Evolutionary conservation across 2,797 vertebrate genomes (phyloP), one percentile per base, ranked within the genome.

Genomic region (Thalassophryne amazonica): DNA sequence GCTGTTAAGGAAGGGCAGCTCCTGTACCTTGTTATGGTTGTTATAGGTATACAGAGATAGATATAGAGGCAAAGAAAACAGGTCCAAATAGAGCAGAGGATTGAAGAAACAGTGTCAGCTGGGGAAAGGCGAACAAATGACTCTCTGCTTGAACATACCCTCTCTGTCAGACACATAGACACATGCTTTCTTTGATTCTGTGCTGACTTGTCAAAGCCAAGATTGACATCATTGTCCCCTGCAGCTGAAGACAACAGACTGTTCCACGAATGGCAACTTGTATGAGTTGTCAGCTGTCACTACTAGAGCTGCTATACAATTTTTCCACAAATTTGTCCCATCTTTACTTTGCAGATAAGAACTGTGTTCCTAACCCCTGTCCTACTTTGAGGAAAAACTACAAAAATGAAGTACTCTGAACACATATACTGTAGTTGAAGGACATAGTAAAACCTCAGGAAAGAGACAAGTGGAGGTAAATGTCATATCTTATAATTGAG

Each of bases 181-280:
- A 58, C 55, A 59, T 39, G n/a, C 67, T 29, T 33, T 70, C 73
- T 80, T 62, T 75, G 69, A 49, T 41, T 69, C 34, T 43, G 55
- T 61, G 60, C 58, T 60, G 63, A 65, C 10, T 46, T 63, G 58
- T 67, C 48, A 4, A 4, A 57, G 32, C 17, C 45, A 40, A 30
- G 6, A 34, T 37, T 69, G 73, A 69, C 74, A 74, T 55, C 75
- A 68, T 53, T 27, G 33, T 52, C 35, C 36, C 14, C 18, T 7
- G 7, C 60, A 8, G 51, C 42, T 19, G 57, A 37, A 52, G 39
- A 76, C 74, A 73, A 54, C 32, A 15, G 40, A 28, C 14, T 4
- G 16, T 39, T 63, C 69, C 47, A 34, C 20, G 3, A 39, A 32
- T 15, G 30, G 48, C 3, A 4, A 30, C 32, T n/a, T 40, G 47